These are phyloP conservation scores for Penaeus indicus DNA, from an alignment of 1,140 invertebrate genomes.

Conservation along the genomic window DNA sequence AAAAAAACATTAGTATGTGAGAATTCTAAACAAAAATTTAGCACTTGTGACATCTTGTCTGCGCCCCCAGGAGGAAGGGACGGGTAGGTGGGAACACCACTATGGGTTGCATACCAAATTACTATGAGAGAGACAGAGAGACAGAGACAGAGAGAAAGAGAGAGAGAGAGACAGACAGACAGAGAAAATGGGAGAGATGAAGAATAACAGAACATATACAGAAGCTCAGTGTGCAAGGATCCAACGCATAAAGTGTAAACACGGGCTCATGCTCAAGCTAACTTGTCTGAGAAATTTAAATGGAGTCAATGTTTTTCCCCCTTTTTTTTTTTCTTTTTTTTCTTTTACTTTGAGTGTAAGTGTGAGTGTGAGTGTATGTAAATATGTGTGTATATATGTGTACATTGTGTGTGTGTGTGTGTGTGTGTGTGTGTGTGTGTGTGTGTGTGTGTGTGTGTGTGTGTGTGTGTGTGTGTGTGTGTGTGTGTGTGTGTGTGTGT, in stretches of 20 bases:
- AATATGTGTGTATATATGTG: too few relatives aligned
- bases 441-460: too few relatives aligned
- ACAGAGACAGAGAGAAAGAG: slow-evolving; percentile 5
- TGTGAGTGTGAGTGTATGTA: too few relatives aligned
- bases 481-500: neutral
- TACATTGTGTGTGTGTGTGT: too few relatives aligned
- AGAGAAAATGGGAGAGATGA: slow-evolving; percentile 15
- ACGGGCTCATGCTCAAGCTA: slow-evolving; percentile 34
- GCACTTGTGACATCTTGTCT: slow-evolving; percentile 44
- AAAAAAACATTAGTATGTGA: neutral
- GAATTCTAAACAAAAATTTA: neutral
- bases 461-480: too few relatives aligned
- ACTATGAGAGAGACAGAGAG: slow-evolving; percentile 31
- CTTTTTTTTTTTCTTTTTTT: too few relatives aligned
- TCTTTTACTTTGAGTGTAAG: too few relatives aligned
- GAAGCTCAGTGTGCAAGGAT: slow-evolving; percentile 49
- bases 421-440: too few relatives aligned
- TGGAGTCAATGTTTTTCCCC: too few relatives aligned
- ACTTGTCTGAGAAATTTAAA: slow-evolving; percentile 39
- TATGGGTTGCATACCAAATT: slow-evolving; percentile 47
- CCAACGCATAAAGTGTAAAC: slow-evolving; percentile 47
- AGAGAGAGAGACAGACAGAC: slow-evolving; percentile 17
- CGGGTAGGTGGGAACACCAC: slow-evolving; percentile 35
- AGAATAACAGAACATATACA: slow-evolving; percentile 46
- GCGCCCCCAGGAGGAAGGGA: slow-evolving; percentile 42